These are phyloP conservation scores for Periparus ater DNA, from an alignment of 2,797 vertebrate genomes.

Conservation along the genomic window DNA sequence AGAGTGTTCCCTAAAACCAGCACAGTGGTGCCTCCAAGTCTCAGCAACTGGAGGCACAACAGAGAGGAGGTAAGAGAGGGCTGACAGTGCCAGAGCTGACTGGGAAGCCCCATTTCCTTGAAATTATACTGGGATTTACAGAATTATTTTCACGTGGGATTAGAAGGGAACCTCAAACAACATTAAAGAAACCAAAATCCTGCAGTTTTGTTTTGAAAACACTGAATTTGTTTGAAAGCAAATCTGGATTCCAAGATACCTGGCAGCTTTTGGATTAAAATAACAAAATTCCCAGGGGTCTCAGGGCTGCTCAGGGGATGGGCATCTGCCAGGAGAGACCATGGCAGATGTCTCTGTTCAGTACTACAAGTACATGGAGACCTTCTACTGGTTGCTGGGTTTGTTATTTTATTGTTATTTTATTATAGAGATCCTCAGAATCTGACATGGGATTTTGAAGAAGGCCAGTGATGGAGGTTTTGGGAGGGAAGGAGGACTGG, in stretches of 20 bases:
- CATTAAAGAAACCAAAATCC: neutral
- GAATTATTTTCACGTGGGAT: neutral
- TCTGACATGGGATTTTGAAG: neutral
- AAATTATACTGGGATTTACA: neutral
- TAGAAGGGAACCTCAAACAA: neutral
- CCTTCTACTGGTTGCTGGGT: neutral
- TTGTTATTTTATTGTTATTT: neutral
- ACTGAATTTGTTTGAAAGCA: neutral
- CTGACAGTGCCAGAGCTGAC: neutral
- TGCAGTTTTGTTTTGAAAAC: slow-evolving; percentile 28
- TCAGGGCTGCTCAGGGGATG: neutral
- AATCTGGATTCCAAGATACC: neutral
- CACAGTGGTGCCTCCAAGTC: neutral
- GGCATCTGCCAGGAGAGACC: neutral
- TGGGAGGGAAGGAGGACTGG: neutral
- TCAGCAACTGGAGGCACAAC: neutral
- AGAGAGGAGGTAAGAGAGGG: neutral
- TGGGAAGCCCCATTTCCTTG: neutral
- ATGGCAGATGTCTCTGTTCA: neutral
- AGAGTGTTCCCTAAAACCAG: neutral
- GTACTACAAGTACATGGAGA: neutral
- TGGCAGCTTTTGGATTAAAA: neutral
- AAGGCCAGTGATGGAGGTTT: neutral
- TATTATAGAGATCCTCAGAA: neutral
- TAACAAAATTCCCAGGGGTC: neutral